Evolutionary conservation across 2,797 vertebrate genomes (phyloP).

Genomic region (Sebastes wilsoni): DNA sequence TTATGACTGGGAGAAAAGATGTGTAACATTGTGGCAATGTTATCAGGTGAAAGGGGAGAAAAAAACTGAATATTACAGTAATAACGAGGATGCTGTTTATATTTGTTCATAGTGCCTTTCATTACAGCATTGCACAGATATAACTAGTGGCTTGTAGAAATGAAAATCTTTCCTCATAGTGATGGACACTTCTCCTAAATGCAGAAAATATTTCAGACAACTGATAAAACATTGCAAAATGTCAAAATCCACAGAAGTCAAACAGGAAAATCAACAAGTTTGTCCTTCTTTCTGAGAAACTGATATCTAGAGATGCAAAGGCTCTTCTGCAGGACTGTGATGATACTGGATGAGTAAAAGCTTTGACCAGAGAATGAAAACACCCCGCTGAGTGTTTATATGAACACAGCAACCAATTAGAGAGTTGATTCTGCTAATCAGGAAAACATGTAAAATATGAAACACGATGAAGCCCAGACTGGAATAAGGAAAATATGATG

Average conservation of each 20-base stretch:
- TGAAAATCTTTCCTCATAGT: not conserved
- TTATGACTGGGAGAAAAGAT: not conserved
- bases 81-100: not conserved
- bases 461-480: not conserved
- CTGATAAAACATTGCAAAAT: not conserved
- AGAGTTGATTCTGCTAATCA: not conserved
- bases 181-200: not conserved
- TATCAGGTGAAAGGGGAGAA: not conserved
- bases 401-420: not conserved
- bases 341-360: not conserved
- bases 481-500: slow-evolving; percentile 1
- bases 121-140: not conserved
- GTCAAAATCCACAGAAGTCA: not conserved
- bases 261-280: not conserved
- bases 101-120: not conserved
- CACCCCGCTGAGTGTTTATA: not conserved
- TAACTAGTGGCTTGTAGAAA: not conserved
- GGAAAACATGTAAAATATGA: not conserved
- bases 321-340: slow-evolving; percentile 1
- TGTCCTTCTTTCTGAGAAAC: not conserved
- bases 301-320: slow-evolving; percentile 1
- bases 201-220: not conserved
- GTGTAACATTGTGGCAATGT: too few relatives aligned
- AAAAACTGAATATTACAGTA: not conserved
- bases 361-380: not conserved